Base-by-base conservation (phyloP, 2,888 invertebrate genomes). In the Chrysotoxum bicinctum region DNA sequence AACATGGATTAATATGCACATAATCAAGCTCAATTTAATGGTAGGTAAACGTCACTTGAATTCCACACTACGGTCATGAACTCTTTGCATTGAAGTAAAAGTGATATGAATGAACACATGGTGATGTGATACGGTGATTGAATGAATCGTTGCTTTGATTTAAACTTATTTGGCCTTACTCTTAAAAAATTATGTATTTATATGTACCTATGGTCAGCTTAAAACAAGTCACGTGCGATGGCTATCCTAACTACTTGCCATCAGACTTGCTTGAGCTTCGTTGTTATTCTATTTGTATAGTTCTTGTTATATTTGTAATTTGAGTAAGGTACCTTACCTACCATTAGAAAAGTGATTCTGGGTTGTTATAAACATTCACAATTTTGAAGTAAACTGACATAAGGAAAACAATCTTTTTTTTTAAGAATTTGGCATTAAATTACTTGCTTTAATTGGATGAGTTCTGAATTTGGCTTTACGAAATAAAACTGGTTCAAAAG, bases 81-180 rank as follows among this genome's bases (percentile, higher is more conserved):
- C 62, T 30, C 37, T 60, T 45, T 62, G 43, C 21, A 37, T 3
- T 76, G 76, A 64, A 76, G 81, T 45, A 64, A 74, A 75, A 64
- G 37, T 45, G 23, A 48, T 48, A 19, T 66, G 37, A 56, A 54
- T 43, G 43, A 35, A 35, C 32, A 56, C 19, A 56, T 16, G 14
- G 3, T n/a, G n/a, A 54, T 72, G 52, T 80, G 69, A 54, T 75
- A 52, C 52, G 74, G 37, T 80, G 68, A 52, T 62, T 69, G 54
- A 80, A 69, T 62, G 23, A 9, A 14, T 30, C 16, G 16, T 62
- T 30, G 8, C 3, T 26, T 43, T 26, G 12, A 23, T 23, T 45
- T 0, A 64, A 12, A 1, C 12, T 12, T 32, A 8, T 30, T 16
- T 62, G 62, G 43, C 43, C 45, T 45, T 45, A 62, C 43, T 30